Evolutionary conservation across 2,113 vertebrate genomes (phyloP).

Genomic region (Gnathonemus longibarbis): DNA sequence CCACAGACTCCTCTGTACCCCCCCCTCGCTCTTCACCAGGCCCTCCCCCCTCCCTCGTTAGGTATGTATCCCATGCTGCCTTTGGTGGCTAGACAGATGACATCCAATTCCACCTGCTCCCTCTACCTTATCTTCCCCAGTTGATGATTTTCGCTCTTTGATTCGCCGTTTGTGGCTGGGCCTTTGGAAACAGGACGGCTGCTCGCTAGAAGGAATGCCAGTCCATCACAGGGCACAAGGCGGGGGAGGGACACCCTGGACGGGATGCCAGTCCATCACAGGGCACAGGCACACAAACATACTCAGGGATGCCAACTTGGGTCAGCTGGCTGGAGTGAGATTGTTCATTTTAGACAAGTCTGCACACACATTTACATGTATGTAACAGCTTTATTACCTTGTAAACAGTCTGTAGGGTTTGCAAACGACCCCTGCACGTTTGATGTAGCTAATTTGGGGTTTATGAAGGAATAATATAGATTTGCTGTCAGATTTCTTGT

Average conservation of each 20-base stretch:
- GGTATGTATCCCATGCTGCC: not conserved
- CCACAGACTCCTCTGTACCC: not conserved
- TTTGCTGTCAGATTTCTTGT: no score
- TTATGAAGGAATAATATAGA: no score
- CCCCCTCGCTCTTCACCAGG: not conserved
- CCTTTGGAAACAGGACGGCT: slow-evolving; percentile 89
- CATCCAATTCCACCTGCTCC: not conserved
- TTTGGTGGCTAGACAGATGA: no score
- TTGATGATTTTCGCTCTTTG: slow-evolving; percentile 69
- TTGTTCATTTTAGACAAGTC: not conserved
- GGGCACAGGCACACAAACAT: not conserved
- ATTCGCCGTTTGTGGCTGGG: slow-evolving; percentile 87
- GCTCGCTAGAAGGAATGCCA: no score
- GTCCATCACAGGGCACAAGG: no score
- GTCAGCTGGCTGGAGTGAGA: not conserved
- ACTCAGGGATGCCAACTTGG: not conserved
- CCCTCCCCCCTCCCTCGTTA: not conserved
- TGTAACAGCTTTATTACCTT: not conserved
- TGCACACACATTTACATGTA: not conserved
- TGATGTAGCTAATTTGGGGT: not conserved
- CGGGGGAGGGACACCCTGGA: no score
- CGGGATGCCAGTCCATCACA: no score
- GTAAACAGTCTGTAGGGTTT: not conserved
- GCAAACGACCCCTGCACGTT: not conserved
- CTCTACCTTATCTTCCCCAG: not conserved